Conservation (phyloP, 2,797 vertebrate genomes). For the Cichlasoma orientale region DNA sequence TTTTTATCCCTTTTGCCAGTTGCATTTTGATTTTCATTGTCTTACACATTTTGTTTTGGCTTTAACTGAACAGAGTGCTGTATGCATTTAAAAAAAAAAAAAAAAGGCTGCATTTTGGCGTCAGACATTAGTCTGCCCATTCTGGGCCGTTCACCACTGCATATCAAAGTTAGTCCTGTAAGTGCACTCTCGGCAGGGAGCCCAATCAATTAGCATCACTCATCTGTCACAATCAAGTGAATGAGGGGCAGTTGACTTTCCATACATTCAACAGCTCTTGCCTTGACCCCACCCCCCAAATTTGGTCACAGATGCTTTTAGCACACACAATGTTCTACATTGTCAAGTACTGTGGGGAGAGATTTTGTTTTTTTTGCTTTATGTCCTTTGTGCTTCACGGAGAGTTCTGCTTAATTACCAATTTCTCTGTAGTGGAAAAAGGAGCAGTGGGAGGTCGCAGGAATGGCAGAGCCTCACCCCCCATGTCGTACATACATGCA, state of each 20-base stretch:
- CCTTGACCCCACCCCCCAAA: constrained; percentile 45
- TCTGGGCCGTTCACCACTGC: constrained; percentile 48
- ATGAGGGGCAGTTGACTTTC: constrained; percentile 53
- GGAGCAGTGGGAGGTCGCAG: constrained; percentile 88
- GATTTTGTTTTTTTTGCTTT: neutral
- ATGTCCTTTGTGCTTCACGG: neutral
- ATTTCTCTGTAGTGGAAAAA: constrained; percentile 87
- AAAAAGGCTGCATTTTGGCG: constrained; percentile 39
- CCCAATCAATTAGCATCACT: constrained; percentile 77
- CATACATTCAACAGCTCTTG: constrained; percentile 47
- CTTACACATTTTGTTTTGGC: neutral
- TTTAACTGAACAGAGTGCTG: constrained; percentile 13
- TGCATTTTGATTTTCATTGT: neutral
- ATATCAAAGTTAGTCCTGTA: constrained; percentile 82
- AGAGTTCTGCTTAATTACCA: constrained; percentile 18
- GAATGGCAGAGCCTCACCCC: constrained; percentile 89
- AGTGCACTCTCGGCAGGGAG: constrained; percentile 74
- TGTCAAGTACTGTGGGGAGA: neutral
- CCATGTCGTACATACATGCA: constrained; percentile 87
- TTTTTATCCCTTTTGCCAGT: too few species aligned
- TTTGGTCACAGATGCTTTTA: constrained; percentile 53
- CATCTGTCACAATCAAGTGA: constrained; percentile 58
- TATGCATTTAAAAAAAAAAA: neutral
- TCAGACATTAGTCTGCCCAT: constrained; percentile 59
- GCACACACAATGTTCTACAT: constrained; percentile 28